Conservation (phyloP, 2,888 invertebrate species). For the Carpatolechia fugitivella region DNA sequence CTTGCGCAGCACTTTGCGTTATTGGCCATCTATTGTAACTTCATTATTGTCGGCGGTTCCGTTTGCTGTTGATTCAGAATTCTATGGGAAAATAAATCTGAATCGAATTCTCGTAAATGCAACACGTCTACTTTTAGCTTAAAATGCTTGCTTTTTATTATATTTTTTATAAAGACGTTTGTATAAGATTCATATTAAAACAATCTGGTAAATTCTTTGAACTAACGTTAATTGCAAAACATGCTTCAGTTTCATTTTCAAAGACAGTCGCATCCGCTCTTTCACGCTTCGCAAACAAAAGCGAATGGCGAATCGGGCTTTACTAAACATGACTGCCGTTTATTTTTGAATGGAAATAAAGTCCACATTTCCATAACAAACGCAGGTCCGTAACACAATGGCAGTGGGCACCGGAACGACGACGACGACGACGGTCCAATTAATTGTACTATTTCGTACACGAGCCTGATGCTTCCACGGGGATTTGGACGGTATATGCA, state of each 20-base stretch:
- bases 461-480: neutral
- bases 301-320: conserved; percentile 19
- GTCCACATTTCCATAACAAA: conserved; percentile 42
- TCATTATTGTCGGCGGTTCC: neutral
- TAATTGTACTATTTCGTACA: conserved; percentile 27
- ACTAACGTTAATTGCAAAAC: conserved; percentile 7
- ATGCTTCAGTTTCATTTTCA: neutral
- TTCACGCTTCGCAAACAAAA: conserved; percentile 19
- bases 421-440: conserved; percentile 54
- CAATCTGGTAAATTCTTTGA: neutral
- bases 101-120: no score
- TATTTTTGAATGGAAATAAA: conserved; percentile 40
- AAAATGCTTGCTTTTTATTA: no score
- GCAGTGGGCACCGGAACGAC: conserved; percentile 41
- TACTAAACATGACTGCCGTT: conserved; percentile 29
- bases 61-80: neutral
- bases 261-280: conserved; percentile 14
- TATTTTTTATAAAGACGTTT: no score
- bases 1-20: neutral
- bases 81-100: no score
- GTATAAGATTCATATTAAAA: no score
- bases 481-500: conserved; percentile 1
- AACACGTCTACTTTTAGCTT: no score
- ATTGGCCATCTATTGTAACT: conserved; percentile 6
- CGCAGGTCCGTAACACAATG: conserved; percentile 39